These are phyloP conservation scores for Chaetodon trifasciatus DNA, from an alignment of 2,797 vertebrate genomes.

Conservation along the genomic window DNA sequence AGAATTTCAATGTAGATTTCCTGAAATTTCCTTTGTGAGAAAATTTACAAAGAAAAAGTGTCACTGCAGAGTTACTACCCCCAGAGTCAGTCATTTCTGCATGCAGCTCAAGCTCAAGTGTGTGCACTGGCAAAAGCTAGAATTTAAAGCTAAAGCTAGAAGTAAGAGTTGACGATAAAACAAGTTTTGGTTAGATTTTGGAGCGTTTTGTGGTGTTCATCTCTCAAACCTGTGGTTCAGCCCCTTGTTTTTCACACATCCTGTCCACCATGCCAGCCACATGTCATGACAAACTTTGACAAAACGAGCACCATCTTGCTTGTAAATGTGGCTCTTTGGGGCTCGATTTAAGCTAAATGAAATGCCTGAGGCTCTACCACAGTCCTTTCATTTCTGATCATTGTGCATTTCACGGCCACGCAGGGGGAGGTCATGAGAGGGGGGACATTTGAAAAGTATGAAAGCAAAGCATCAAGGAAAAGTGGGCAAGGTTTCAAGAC, in stretches of 20 bases:
- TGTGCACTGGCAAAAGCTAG: background rate
- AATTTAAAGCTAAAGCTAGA: background rate
- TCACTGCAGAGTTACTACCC: background rate
- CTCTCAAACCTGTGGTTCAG: conserved; percentile 12
- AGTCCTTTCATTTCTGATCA: conserved; percentile 20
- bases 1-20: conserved; percentile 11
- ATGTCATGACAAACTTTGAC: conserved; percentile 9
- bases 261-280: background rate
- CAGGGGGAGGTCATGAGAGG: conserved; percentile 1
- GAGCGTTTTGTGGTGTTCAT: background rate
- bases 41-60: conserved; percentile 13
- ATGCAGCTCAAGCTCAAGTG: background rate
- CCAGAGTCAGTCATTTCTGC: background rate
- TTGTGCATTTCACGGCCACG: background rate
- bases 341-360: conserved; percentile 10
- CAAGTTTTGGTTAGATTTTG: background rate
- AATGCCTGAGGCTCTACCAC: conserved; percentile 4
- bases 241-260: conserved; percentile 4
- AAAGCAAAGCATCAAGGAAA: conserved; percentile 24
- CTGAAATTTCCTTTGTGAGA: background rate
- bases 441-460: conserved; percentile 6
- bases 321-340: conserved; percentile 9
- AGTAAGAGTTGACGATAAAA: background rate
- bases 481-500: background rate
- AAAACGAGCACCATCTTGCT: background rate